Base-by-base conservation (phyloP, 2,797 vertebrate species). In the Delichon dasypus region DNA sequence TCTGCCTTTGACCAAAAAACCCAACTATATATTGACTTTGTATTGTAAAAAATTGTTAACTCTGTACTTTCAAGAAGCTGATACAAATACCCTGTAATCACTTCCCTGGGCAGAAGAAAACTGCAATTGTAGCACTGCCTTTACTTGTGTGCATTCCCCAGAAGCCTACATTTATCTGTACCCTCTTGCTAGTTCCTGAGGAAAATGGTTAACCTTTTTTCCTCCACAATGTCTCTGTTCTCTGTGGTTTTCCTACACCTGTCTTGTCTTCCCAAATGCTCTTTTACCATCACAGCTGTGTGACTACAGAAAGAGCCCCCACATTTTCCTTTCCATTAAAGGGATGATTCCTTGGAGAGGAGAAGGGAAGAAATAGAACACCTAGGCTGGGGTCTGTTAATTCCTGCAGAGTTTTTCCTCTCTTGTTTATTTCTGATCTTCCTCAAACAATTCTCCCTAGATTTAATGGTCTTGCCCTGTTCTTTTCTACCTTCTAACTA, bases 81-180 rank as follows among this genome's bases (percentile, higher is more conserved):
- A 42, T 47, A 76, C 73, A 65, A 78, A 72, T 27, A 32, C 11
- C 30, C 17, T 6, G 7, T 25, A 1, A 3, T 19, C 26, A n/a
- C 32, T 48, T 58, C 22, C 40, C n/a, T 29, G 15, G 15, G 54
- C 34, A 84, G 57, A 88, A 92, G 36, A 77, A 78, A 79, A 53
- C 9, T 18, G 64, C 76, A 80, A 51, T 23, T 30, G 13, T 14
- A 51, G 58, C 21, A 12, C 20, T 60, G 18, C 16, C 44, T 77
- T 67, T 20, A 15, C 8, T 55, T 25, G 19, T 19, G 26, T n/a
- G 30, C 45, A 17, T 53, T 51, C 15, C 54, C 26, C 2, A 1
- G 50, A 48, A 3, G 2, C 26, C 3, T 3, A 1, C 7, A 11
- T 48, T 70, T 55, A 38, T 10, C 7, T 13, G 26, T 5, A 32